Conservation (phyloP, 2,888 invertebrate genomes). For the Nomada lathburiana region DNA sequence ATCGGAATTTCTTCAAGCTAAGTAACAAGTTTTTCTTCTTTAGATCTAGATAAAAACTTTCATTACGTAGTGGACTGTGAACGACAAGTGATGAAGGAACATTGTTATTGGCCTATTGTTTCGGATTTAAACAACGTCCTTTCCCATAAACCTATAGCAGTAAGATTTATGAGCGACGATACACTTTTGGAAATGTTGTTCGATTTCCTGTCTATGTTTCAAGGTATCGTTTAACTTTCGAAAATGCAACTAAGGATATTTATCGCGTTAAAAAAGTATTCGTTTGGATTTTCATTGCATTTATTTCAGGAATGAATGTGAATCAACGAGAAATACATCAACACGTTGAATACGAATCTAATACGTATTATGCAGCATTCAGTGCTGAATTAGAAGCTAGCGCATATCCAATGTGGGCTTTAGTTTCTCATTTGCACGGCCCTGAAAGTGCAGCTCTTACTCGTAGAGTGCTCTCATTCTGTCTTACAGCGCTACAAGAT, state of each 20-base stretch:
- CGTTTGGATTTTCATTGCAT: background rate
- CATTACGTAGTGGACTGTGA: conserved; percentile 97
- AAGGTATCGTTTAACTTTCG: conserved; percentile 87
- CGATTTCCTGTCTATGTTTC: conserved; percentile 96
- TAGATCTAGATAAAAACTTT: conserved; percentile 91
- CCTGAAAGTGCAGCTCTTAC: conserved; percentile 90
- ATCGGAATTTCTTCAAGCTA: background rate
- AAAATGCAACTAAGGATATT: background rate
- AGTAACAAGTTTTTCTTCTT: conserved; percentile 38
- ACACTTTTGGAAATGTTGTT: conserved; percentile 98
- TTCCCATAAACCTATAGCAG: conserved; percentile 95
- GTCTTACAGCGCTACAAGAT: conserved; percentile 91
- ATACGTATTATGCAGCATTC: conserved; percentile 98
- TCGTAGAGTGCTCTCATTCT: conserved; percentile 90
- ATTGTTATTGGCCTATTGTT: conserved; percentile 99
- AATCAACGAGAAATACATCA: conserved; percentile 95
- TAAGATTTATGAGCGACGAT: conserved; percentile 95
- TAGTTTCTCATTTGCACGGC: conserved; percentile 94
- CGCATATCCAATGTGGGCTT: conserved; percentile 99
- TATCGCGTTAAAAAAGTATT: background rate
- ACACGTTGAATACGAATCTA: conserved; percentile 98
- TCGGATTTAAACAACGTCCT: conserved; percentile 98
- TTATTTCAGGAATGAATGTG: conserved; percentile 94
- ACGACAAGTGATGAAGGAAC: conserved; percentile 97
- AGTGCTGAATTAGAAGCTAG: conserved; percentile 98